phyloP scores from a whole-genome alignment of 2,888 invertebrate species.

The Cosmorhoe ocellata region DNA sequence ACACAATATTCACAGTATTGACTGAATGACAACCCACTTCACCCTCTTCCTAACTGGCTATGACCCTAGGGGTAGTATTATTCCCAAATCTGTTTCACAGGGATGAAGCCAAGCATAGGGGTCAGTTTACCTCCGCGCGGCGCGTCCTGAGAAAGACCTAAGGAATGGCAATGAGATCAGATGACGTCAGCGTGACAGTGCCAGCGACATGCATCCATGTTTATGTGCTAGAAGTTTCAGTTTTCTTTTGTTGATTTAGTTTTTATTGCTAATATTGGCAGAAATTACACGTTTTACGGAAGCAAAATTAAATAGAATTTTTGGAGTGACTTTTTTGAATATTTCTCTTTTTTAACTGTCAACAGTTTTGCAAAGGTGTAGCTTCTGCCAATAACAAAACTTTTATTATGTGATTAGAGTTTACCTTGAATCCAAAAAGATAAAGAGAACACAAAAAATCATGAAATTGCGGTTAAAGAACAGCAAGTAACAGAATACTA shows the following conservation, averaged over 20 bases:
- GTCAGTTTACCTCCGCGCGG: conserved; percentile 76
- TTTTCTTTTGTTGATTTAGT: conserved; percentile 28
- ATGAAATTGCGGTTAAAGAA: conserved; percentile 46
- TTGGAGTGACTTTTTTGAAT: too few species aligned
- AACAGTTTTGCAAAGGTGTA: not conserved
- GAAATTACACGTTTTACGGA: too few species aligned
- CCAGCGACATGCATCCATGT: conserved; percentile 69
- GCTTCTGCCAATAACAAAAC: conserved; percentile 20
- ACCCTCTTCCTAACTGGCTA: conserved; percentile 13
- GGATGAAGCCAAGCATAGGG: conserved; percentile 74
- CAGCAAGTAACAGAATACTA: conserved; percentile 37
- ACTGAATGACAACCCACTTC: too few species aligned
- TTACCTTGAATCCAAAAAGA: conserved; percentile 65
- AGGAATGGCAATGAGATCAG: conserved; percentile 77
- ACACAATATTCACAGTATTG: too few species aligned
- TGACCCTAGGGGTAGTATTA: conserved; percentile 32
- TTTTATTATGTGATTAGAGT: conserved; percentile 30
- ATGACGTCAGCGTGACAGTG: conserved; percentile 67
- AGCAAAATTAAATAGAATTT: too few species aligned
- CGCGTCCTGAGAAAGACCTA: conserved; percentile 82
- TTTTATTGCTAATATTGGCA: conserved; percentile 12
- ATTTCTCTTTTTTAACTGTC: too few species aligned
- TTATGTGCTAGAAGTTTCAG: conserved; percentile 51
- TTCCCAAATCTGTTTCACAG: conserved; percentile 78
- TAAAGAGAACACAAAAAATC: conserved; percentile 61